These are phyloP conservation scores for Whitmania pigra DNA, from an alignment of 1,140 invertebrate species.

Conservation along the genomic window DNA sequence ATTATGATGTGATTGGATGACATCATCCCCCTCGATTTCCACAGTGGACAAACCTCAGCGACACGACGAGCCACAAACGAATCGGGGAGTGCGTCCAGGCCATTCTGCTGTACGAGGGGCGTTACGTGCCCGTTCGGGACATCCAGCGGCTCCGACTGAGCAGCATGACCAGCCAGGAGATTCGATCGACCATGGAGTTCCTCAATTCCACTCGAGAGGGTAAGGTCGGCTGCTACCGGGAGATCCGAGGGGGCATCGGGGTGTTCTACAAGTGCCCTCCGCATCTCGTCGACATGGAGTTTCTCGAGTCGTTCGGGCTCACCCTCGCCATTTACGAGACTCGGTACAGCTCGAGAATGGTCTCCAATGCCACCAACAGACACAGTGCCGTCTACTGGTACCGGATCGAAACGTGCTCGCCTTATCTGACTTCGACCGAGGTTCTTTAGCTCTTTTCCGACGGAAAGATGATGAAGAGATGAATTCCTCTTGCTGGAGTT, in stretches of 20 bases:
- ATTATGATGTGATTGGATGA: not conserved
- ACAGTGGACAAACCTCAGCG: not conserved
- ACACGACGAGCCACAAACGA: not conserved
- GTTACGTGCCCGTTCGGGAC: constrained; percentile 17
- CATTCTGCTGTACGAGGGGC: constrained; percentile 5
- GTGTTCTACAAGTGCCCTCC: constrained; percentile 18
- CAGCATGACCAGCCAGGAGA: constrained; percentile 11
- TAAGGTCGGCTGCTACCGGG: constrained; percentile 12
- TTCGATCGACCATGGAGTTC: constrained; percentile 9
- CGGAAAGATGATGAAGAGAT: too few species aligned
- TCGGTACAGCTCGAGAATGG: not conserved
- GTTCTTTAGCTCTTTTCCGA: not conserved
- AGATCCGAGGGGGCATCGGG: constrained; percentile 10
- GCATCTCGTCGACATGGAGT: constrained; percentile 8
- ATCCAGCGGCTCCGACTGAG: constrained; percentile 17
- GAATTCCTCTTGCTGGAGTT: too few species aligned
- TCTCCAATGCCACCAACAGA: constrained; percentile 13
- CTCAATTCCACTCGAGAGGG: constrained; percentile 7
- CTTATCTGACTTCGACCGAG: constrained; percentile 7
- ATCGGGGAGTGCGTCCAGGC: constrained; percentile 1
- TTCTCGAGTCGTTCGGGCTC: constrained; percentile 9
- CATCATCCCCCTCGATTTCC: not conserved
- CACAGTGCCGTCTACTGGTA: constrained; percentile 17
- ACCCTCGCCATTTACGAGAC: not conserved
- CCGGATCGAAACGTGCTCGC: not conserved